Conservation (phyloP, 1,140 invertebrate genomes). For the Latrodectus geometricus region DNA sequence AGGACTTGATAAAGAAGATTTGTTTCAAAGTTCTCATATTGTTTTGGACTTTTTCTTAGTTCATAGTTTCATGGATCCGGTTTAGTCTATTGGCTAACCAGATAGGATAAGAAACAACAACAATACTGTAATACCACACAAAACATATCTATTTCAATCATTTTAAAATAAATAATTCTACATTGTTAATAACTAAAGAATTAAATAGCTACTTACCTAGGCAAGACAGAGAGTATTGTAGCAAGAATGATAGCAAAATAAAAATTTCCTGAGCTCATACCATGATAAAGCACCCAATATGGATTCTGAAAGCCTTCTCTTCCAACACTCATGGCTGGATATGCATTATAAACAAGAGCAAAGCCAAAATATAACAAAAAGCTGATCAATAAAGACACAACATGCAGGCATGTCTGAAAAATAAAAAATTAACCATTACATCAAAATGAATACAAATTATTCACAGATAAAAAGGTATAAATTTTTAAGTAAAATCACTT, state of each 20-base stretch:
- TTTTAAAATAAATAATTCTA: background rate
- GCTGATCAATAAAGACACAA: conserved; percentile 81
- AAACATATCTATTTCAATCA: background rate
- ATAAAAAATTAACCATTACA: conserved; percentile 21
- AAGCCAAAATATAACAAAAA: conserved; percentile 85
- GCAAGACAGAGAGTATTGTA: conserved; percentile 82
- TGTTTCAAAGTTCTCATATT: too few relatives aligned
- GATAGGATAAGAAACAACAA: too few relatives aligned
- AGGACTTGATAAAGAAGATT: too few relatives aligned
- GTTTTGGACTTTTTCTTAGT: too few relatives aligned
- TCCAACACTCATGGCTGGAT: conserved; percentile 76
- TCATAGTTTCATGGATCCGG: too few relatives aligned
- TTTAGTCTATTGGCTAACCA: too few relatives aligned
- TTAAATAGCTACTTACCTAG: conserved; percentile 76
- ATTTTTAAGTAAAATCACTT: too few relatives aligned
- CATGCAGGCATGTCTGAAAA: conserved; percentile 88
- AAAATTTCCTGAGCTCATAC: conserved; percentile 77
- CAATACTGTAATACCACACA: background rate
- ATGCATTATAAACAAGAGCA: conserved; percentile 83
- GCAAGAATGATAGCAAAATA: conserved; percentile 84
- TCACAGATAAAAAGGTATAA: background rate
- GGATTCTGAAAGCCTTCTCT: conserved; percentile 75
- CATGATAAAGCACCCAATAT: conserved; percentile 86
- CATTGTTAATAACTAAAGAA: background rate
- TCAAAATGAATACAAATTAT: background rate